A percentile compares a stretch with the other conserved stretches of the same genome.
Evolutionary conservation across 2,113 vertebrate genomes (phyloP).

Genomic region (Clupea harengus): DNA sequence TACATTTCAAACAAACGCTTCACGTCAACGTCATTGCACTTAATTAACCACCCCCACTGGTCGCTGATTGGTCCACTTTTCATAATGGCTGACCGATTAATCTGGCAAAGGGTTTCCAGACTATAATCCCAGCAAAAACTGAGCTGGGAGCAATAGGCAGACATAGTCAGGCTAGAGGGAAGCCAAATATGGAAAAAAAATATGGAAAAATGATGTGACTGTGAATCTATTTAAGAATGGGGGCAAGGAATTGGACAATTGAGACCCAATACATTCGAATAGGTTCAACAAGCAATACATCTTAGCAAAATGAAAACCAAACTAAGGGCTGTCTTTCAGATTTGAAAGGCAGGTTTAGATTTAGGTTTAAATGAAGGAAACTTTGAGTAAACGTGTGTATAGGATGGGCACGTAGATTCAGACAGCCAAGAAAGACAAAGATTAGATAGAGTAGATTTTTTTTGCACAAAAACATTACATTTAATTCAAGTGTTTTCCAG

Average conservation of each 20-base stretch:
- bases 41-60: too few species aligned
- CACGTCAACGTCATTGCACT: too few species aligned
- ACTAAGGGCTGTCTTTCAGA: background rate
- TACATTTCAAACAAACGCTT: too few species aligned
- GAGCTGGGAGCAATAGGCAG: too few species aligned
- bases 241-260: background rate
- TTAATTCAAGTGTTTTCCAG: conserved; percentile 90
- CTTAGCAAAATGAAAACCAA: background rate
- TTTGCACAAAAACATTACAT: conserved; percentile 86
- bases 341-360: background rate
- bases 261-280: too few species aligned
- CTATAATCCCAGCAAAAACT: too few species aligned
- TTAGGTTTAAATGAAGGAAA: background rate
- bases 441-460: conserved; percentile 34
- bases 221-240: background rate
- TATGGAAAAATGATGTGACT: background rate
- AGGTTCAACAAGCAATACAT: background rate
- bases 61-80: too few species aligned
- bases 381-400: background rate
- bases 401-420: background rate
- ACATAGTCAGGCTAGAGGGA: too few species aligned
- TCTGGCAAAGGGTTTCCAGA: too few species aligned
- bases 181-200: too few species aligned
- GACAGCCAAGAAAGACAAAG: conserved; percentile 31
- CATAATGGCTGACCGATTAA: too few species aligned